Evolutionary conservation across 2,888 invertebrate genomes (phyloP).

Genomic region (Merodon equestris): DNA sequence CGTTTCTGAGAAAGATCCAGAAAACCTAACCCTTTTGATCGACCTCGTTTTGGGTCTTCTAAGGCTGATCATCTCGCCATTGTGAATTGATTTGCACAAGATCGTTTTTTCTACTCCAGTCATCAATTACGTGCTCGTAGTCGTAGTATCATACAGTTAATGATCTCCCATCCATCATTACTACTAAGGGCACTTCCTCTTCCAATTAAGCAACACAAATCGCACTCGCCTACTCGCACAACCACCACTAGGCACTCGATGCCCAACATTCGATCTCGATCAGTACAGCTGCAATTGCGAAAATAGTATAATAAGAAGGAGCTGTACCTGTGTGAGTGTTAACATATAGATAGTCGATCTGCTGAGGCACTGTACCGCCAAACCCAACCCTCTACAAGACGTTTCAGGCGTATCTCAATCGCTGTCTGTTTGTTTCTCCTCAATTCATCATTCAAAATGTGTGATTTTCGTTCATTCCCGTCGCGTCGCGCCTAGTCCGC

Average conservation of each 20-base stretch:
- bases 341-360: constrained; percentile 3
- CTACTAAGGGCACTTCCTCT: constrained; percentile 57
- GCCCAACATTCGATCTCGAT: constrained; percentile 23
- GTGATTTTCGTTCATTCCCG: constrained; percentile 50
- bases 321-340: too few relatives aligned
- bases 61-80: background rate
- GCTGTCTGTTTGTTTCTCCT: constrained; percentile 36
- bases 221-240: background rate
- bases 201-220: constrained; percentile 41
- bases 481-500: background rate
- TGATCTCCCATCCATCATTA: constrained; percentile 43
- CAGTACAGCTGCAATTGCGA: constrained; percentile 24
- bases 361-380: constrained; percentile 22
- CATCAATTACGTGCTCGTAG: constrained; percentile 2
- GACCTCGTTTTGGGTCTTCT: too few relatives aligned
- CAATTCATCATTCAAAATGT: constrained; percentile 46
- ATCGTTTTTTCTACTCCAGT: too few relatives aligned
- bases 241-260: constrained; percentile 17
- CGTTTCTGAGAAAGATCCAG: too few relatives aligned
- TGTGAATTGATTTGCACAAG: too few relatives aligned
- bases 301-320: constrained; percentile 16
- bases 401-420: constrained; percentile 31
- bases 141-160: constrained; percentile 28
- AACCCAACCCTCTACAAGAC: constrained; percentile 45
- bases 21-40: too few relatives aligned